These are phyloP conservation scores for Hypercompe scribonia DNA, from an alignment of 2,888 invertebrate species.

Conservation along the genomic window DNA sequence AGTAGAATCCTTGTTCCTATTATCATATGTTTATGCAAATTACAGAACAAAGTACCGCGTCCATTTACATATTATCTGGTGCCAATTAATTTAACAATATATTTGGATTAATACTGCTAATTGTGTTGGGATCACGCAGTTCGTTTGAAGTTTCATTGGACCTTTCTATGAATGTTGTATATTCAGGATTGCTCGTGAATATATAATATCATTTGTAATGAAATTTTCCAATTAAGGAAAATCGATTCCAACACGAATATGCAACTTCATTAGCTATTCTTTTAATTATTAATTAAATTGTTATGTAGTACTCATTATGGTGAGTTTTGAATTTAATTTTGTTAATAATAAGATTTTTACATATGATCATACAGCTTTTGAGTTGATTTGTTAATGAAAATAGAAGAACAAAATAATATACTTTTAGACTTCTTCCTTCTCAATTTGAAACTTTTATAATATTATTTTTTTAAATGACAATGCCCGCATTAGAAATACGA, in stretches of 20 bases:
- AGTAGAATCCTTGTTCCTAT: slow-evolving; percentile 26
- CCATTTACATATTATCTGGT: slow-evolving; percentile 76
- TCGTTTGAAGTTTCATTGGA: slow-evolving; percentile 55
- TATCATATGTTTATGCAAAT: slow-evolving; percentile 48
- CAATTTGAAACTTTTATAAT: too few species aligned
- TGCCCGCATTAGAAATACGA: too few species aligned
- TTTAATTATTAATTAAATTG: background rate
- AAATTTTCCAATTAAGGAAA: background rate
- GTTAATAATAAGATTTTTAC: background rate
- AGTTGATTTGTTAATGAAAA: background rate
- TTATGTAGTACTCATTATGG: background rate
- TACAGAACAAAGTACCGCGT: slow-evolving; percentile 59
- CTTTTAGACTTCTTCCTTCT: background rate
- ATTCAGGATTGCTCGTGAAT: slow-evolving; percentile 3
- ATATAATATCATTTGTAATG: background rate
- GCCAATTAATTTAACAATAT: slow-evolving; percentile 79
- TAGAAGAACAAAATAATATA: background rate
- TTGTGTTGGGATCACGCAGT: slow-evolving; percentile 62
- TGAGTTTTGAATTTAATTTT: background rate
- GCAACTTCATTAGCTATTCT: background rate
- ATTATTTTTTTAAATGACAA: too few species aligned
- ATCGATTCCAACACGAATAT: background rate
- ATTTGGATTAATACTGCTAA: slow-evolving; percentile 70
- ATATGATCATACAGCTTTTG: background rate
- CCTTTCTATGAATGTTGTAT: slow-evolving; percentile 21